Conservation (phyloP, 2,113 vertebrate species). For the Ranitomeya imitator region DNA sequence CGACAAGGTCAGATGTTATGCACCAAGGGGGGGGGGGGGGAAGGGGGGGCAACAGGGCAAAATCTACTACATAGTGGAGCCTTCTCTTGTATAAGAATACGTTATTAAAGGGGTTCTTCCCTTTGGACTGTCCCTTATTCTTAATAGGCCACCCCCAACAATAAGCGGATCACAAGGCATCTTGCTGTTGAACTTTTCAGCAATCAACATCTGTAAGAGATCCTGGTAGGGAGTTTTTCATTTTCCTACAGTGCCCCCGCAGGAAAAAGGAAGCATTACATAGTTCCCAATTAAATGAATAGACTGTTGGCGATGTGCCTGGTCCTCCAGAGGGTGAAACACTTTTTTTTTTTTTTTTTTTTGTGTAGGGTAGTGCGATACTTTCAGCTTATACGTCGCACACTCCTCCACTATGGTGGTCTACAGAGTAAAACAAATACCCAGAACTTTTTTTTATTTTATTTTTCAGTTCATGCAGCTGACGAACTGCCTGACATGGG, state of each 20-base stretch:
- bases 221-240: neutral
- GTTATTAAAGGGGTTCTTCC: too few species aligned
- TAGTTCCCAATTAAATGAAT: neutral
- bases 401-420: neutral
- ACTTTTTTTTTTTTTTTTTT: neutral
- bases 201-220: neutral
- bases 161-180: too few species aligned
- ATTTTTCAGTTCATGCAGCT: neutral
- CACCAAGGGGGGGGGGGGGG: too few species aligned
- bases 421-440: neutral
- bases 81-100: too few species aligned
- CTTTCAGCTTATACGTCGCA: neutral
- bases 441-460: too few species aligned
- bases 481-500: neutral
- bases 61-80: neutral
- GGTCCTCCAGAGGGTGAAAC: neutral
- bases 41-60: too few species aligned
- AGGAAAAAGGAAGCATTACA: neutral
- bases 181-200: too few species aligned
- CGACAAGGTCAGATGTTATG: too few species aligned
- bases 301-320: neutral
- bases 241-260: neutral
- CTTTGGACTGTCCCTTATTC: too few species aligned
- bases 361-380: neutral
- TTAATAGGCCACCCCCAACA: too few species aligned